Base-by-base conservation (phyloP, 1,140 invertebrate species). In the Zaprionus taronus region DNA sequence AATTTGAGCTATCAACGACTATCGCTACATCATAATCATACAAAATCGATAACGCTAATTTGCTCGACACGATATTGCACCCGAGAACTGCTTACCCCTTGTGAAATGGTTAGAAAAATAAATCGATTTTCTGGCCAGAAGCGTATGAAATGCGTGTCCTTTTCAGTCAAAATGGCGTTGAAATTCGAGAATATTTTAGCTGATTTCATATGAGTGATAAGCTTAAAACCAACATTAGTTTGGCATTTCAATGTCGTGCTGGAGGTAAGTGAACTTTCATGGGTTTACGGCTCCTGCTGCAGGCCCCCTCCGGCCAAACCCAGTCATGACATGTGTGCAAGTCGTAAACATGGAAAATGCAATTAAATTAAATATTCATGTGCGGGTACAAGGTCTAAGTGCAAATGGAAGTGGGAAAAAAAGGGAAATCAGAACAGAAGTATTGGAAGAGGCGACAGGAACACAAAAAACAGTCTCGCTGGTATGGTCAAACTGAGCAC, bases 331-430 rank as follows among this genome's bases (percentile, higher is more conserved):
- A 80, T 90, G 85, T 70, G 76, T 81, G 69, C 69, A 69, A 69
- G 64, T 76, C 74, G 70, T 81, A 75, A 84, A 87, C 81, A 84
- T 76, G 70, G 61, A 58, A 65, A 78, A 75, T 84, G 66, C 72
- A 90, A 90, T 84, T 53, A 70, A 75, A 64, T 75, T 74, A 90
- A 72, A 79, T 72, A 89, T 84, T 79, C 65, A 71, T 79, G 78
- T 81, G 70, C 66, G 60, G 62, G 31, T 41, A 60, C 67, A 63
- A 74, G 58, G 58, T 55, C 70, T 53, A 61, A 66, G 63, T 62
- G 70, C 71, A 64, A 74, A 74, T 68, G 24, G 38, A 58, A 38
- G n/a, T 22, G 38, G 17, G 26, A 22, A 64, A 20, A 58, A 56
- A 58, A 51, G 53, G 44, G 14, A 41, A 60, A 69, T 31, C 61